Conservation (phyloP, 2,113 vertebrate species). For the Cairina moschata region DNA sequence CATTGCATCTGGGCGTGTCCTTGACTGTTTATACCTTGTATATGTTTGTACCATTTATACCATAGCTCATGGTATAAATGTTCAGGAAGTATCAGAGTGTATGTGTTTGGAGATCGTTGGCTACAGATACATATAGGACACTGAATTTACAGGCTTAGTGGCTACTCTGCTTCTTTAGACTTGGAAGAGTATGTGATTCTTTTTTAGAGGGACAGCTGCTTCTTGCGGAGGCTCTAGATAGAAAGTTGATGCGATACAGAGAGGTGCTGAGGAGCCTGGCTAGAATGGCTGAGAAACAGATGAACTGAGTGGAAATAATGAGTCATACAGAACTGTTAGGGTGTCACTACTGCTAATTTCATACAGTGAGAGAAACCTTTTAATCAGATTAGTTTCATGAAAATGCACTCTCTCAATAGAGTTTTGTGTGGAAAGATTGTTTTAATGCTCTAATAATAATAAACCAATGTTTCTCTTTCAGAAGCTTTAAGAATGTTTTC, state of each 20-base stretch:
- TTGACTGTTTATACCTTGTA: background rate
- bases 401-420: background rate
- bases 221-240: background rate
- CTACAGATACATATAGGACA: background rate
- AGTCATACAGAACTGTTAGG: background rate
- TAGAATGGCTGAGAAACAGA: background rate
- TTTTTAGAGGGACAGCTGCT: background rate
- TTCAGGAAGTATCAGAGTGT: background rate
- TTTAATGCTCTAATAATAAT: background rate
- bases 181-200: background rate
- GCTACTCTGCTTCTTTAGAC: background rate
- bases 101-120: background rate
- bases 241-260: rapidly evolving
- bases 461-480: background rate
- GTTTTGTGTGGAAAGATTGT: background rate
- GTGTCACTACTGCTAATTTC: background rate
- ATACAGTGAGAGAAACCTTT: background rate
- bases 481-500: background rate
- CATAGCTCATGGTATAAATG: background rate
- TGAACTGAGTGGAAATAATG: background rate
- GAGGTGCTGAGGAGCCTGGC: background rate
- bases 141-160: background rate
- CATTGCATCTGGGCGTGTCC: background rate
- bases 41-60: no score
- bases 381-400: slow-evolving; percentile 16